Conservation (phyloP, 2,113 vertebrate species). For the Vireo altiloquus region DNA sequence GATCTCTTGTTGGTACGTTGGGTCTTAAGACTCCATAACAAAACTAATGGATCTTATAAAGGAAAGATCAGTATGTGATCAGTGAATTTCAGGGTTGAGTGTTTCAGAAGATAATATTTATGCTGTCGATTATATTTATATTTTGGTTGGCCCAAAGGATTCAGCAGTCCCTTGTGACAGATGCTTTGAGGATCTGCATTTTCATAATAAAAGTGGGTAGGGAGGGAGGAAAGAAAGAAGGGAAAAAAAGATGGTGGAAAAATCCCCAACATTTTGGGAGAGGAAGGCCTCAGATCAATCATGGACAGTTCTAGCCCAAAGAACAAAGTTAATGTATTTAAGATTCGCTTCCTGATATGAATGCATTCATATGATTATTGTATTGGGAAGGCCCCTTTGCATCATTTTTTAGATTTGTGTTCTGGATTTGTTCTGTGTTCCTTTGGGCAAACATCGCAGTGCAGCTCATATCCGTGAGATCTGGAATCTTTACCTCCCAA, state of each 20-base stretch:
- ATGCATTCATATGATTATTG: background rate
- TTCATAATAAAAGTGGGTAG: background rate
- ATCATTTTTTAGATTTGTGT: background rate
- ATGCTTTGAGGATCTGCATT: background rate
- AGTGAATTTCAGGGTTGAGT: background rate
- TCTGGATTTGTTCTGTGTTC: background rate
- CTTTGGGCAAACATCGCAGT: background rate
- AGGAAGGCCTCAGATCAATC: background rate
- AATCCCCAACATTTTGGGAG: background rate
- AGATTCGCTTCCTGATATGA: background rate
- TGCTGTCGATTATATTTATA: background rate
- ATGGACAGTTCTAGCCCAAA: background rate
- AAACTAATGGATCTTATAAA: background rate
- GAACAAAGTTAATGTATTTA: background rate
- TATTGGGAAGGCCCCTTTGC: background rate
- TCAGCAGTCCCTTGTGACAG: background rate
- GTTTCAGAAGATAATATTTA: background rate
- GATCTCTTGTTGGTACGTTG: background rate
- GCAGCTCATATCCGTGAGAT: accelerated
- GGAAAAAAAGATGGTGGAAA: accelerated
- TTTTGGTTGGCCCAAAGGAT: background rate
- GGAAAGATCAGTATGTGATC: background rate
- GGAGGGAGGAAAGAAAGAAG: background rate
- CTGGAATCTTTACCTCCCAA: background rate
- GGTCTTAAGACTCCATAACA: background rate